A percentile compares a stretch with the other conserved stretches of the same genome.
These are phyloP conservation scores for Thecophora atra DNA, from an alignment of 2,888 invertebrate genomes.

Conservation along the genomic window DNA sequence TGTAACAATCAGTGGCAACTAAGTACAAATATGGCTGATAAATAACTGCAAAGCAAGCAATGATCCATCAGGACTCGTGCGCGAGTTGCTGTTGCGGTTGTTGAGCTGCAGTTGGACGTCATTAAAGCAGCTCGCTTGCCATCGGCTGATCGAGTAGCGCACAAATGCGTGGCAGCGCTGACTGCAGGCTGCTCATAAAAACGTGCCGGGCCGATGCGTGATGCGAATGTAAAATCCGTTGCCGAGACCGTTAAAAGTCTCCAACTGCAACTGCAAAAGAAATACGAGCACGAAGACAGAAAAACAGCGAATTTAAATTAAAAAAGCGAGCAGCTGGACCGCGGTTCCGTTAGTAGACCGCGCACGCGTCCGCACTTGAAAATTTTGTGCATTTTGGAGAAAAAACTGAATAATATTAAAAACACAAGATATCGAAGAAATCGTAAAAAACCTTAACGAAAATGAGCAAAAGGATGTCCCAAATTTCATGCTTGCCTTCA, in stretches of 20 bases:
- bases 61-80: conserved; percentile 23
- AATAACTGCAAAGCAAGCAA: conserved; percentile 27
- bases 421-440: background rate
- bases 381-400: background rate
- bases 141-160: conserved; percentile 7
- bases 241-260: conserved; percentile 26
- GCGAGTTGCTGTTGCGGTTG: conserved; percentile 18
- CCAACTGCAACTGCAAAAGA: background rate
- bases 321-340: background rate
- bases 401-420: background rate
- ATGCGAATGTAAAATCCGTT: conserved; percentile 58
- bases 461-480: background rate
- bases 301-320: background rate
- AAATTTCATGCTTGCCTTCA: conserved; percentile 9
- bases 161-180: conserved; percentile 14
- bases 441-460: background rate
- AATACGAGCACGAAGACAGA: background rate
- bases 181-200: conserved; percentile 54
- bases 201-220: conserved; percentile 66
- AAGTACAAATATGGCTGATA: conserved; percentile 29
- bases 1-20: conserved; percentile 25
- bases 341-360: conserved; percentile 35
- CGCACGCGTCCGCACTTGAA: conserved; percentile 7
- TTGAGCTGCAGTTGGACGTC: conserved; percentile 10
- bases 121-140: conserved; percentile 27